Conservation (phyloP, 1,140 invertebrate genomes). For the Rhyacophila brunnea region DNA sequence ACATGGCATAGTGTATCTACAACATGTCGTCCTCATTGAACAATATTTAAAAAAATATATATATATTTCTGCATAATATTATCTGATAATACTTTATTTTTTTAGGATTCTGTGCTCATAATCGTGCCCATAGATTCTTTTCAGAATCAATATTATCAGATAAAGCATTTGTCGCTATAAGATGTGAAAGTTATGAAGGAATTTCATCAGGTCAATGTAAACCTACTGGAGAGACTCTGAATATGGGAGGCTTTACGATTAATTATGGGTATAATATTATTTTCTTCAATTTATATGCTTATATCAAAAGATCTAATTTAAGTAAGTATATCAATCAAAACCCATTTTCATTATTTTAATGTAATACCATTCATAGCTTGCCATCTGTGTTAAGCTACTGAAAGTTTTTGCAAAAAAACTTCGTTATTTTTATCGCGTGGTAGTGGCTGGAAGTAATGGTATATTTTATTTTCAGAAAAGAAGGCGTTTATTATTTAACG, state of each 20-base stretch:
- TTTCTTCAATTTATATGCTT: too few relatives aligned
- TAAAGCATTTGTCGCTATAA: constrained; percentile 50
- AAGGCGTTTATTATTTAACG: constrained; percentile 32
- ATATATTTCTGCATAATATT: background rate
- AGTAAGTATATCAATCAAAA: too few relatives aligned
- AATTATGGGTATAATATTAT: constrained; percentile 52
- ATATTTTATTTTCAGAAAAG: constrained; percentile 27
- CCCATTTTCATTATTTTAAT: too few relatives aligned
- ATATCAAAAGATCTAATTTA: too few relatives aligned
- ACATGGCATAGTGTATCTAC: too few relatives aligned
- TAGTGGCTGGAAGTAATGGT: background rate
- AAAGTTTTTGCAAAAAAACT: background rate
- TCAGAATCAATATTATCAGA: constrained; percentile 56
- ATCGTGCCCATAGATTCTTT: constrained; percentile 59
- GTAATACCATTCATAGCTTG: too few relatives aligned
- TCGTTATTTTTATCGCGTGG: background rate
- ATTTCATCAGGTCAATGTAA: constrained; percentile 54
- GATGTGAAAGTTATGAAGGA: constrained; percentile 58
- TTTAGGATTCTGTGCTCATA: constrained; percentile 56
- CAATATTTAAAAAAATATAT: too few relatives aligned
- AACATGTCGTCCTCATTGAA: too few relatives aligned
- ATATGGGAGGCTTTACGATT: constrained; percentile 58
- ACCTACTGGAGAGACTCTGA: constrained; percentile 46
- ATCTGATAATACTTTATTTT: constrained; percentile 8
- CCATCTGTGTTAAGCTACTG: background rate